These are phyloP conservation scores for Dendrolimus punctatus DNA, from an alignment of 1,140 invertebrate genomes.

Conservation along the genomic window DNA sequence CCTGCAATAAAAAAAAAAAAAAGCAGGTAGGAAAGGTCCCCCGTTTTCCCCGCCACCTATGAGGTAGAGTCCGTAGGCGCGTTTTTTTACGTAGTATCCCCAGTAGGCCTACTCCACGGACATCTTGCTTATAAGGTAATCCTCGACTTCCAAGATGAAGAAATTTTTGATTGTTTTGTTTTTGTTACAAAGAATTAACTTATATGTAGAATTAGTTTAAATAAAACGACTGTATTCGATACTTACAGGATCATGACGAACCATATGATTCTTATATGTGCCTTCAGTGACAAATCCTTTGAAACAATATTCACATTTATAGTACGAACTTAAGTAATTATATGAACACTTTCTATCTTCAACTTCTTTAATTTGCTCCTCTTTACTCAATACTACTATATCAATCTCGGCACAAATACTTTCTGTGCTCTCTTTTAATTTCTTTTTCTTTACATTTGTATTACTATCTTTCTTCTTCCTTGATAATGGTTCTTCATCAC, in stretches of 20 bases:
- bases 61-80: no score
- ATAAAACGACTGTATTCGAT: no score
- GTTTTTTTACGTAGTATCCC: no score
- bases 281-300: constrained; percentile 36
- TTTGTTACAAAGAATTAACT: no score
- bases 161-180: no score
- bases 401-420: constrained; percentile 17
- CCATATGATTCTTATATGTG: constrained; percentile 41
- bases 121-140: no score
- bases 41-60: no score
- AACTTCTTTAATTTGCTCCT: constrained; percentile 37
- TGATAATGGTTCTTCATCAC: constrained; percentile 16
- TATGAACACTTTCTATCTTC: constrained; percentile 25
- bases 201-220: no score
- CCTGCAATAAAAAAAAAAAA: no score
- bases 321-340: constrained; percentile 37
- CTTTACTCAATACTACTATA: constrained; percentile 24
- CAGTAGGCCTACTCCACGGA: no score
- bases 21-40: no score
- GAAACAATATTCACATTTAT: constrained; percentile 43
- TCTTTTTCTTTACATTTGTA: constrained; percentile 3
- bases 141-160: no score
- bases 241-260: constrained; percentile 40
- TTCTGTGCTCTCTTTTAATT: constrained; percentile 2
- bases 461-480: constrained; percentile 9